Evolutionary conservation across 2,113 vertebrate species (phyloP).

Genomic region (Sclerurus mexicanus): DNA sequence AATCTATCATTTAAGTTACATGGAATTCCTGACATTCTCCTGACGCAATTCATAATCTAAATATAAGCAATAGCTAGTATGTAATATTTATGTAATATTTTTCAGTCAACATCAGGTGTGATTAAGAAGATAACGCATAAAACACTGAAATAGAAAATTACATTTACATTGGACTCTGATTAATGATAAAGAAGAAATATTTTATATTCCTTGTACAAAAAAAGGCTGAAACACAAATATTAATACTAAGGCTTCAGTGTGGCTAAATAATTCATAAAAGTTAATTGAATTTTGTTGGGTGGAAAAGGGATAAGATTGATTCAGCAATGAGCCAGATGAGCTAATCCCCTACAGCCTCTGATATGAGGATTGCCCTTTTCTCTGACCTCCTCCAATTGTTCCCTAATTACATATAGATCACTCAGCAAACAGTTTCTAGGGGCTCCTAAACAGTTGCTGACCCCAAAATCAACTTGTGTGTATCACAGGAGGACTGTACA

Average conservation of each 20-base stretch:
- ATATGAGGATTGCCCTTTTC: neutral
- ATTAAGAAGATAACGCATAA: neutral
- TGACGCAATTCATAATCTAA: neutral
- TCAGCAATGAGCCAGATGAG: neutral
- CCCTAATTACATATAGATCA: neutral
- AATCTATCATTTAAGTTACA: neutral
- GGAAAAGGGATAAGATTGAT: neutral
- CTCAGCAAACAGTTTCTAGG: neutral
- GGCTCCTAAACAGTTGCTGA: neutral
- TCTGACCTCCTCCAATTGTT: neutral
- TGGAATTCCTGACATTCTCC: neutral
- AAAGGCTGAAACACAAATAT: constrained; percentile 22
- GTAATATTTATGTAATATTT: neutral
- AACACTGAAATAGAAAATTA: constrained; percentile 1
- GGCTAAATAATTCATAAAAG: constrained; percentile 43
- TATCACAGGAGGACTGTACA: neutral
- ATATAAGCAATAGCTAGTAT: neutral
- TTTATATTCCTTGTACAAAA: neutral
- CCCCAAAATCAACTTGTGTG: neutral
- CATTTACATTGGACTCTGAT: neutral
- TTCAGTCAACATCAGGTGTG: neutral
- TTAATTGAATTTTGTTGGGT: constrained; percentile 54
- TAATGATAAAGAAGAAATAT: neutral
- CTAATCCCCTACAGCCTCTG: neutral
- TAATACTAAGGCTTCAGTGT: neutral